Conservation (phyloP, 2,113 vertebrate species). For the Gallinago jamesoni region DNA sequence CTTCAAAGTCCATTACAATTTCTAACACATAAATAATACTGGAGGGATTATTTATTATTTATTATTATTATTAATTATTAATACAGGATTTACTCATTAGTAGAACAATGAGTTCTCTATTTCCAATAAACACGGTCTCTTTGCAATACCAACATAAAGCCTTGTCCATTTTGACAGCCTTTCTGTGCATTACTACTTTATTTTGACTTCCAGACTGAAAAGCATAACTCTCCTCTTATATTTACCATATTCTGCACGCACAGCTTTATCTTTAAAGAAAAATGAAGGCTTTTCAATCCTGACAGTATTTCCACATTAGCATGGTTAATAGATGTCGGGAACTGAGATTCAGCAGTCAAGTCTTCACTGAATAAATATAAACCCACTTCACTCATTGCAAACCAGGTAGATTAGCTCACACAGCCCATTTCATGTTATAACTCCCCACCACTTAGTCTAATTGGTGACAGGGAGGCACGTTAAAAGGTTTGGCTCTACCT, state of each 20-base stretch:
- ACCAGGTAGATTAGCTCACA: neutral
- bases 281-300: neutral
- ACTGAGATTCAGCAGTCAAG: neutral
- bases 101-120: neutral
- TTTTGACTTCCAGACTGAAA: neutral
- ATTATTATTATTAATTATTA: no score
- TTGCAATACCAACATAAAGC: neutral
- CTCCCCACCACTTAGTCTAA: neutral
- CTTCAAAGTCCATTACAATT: neutral
- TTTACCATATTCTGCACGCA: neutral
- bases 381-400: neutral
- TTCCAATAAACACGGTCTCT: neutral
- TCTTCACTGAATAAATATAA: constrained; percentile 21
- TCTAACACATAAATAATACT: neutral
- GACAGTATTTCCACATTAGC: constrained; percentile 49
- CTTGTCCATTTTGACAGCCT: neutral
- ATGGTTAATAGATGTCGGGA: neutral
- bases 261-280: neutral
- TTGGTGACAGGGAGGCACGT: neutral
- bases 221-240: neutral
- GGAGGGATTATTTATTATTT: no score
- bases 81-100: neutral
- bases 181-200: neutral
- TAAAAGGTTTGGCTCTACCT: neutral
- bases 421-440: neutral